Evolutionary conservation across 2,888 invertebrate species (phyloP).

Genomic region (Callimorpha dominula): DNA sequence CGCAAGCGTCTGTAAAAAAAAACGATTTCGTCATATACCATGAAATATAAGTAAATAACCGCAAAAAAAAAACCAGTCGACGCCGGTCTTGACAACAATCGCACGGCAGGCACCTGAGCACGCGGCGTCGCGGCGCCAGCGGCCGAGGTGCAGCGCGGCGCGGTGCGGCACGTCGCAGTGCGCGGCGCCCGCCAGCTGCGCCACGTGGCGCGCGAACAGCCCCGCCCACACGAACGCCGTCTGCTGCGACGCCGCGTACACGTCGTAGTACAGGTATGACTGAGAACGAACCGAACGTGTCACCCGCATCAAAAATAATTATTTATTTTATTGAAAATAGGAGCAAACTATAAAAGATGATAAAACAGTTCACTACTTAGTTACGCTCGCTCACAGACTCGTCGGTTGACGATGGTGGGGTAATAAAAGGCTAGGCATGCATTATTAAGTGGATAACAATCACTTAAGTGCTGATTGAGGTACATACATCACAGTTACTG

Average conservation of each 20-base stretch:
- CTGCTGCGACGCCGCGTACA: slow-evolving; percentile 94
- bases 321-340: too few relatives aligned
- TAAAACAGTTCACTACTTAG: too few relatives aligned
- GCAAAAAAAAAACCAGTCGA: too few relatives aligned
- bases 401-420: too few relatives aligned
- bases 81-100: too few relatives aligned
- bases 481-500: too few relatives aligned
- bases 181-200: slow-evolving; percentile 88
- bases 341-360: too few relatives aligned
- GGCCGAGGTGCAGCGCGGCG: slow-evolving; percentile 95
- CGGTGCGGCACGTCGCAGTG: slow-evolving; percentile 97
- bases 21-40: neutral
- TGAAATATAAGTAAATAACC: neutral
- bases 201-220: slow-evolving; percentile 92
- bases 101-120: slow-evolving; percentile 7
- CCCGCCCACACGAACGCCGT: slow-evolving; percentile 94
- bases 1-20: slow-evolving; percentile 25
- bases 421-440: too few relatives aligned
- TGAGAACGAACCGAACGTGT: slow-evolving; percentile 49
- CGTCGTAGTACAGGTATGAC: slow-evolving; percentile 92
- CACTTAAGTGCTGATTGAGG: too few relatives aligned
- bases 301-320: too few relatives aligned
- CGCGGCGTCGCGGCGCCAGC: slow-evolving; percentile 84
- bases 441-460: too few relatives aligned
- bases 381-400: too few relatives aligned